A percentile compares a stretch with the other conserved stretches of the same genome.
Evolutionary conservation across 2,113 vertebrate species (phyloP).

Genomic region (Brienomyrus brachyistius): DNA sequence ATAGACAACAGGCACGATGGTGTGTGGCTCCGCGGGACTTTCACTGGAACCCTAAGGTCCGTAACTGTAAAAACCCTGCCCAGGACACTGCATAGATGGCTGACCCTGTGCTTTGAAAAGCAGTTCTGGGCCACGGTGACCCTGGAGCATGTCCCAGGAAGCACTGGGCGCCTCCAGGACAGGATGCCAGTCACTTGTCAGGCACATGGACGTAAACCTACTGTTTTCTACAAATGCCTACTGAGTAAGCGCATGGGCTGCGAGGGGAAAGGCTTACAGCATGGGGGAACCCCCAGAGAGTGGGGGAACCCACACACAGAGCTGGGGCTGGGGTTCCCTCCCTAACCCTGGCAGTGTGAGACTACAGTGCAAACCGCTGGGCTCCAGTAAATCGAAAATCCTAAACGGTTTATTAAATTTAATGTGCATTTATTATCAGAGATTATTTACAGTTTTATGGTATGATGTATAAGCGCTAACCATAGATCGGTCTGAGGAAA

Average conservation of each 20-base stretch:
- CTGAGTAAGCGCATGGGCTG: not conserved
- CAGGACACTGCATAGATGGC: not conserved
- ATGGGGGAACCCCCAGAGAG: not conserved
- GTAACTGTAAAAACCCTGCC: not conserved
- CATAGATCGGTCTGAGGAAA: not conserved
- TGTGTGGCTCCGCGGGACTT: not conserved
- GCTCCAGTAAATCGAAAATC: not conserved
- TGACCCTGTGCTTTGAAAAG: not conserved
- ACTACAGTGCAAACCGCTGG: not conserved
- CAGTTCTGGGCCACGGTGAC: not conserved
- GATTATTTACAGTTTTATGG: not conserved
- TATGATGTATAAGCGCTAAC: not conserved
- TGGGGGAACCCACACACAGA: not conserved
- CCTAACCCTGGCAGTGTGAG: not conserved
- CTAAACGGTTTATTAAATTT: not conserved
- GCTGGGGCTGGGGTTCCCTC: not conserved
- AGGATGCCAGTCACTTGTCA: not conserved
- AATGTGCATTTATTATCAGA: constrained; percentile 3
- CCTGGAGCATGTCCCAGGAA: not conserved
- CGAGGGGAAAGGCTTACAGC: too few relatives aligned
- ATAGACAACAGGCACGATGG: not conserved
- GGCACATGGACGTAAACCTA: not conserved
- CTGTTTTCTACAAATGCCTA: not conserved
- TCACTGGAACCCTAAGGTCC: not conserved
- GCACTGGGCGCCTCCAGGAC: not conserved